Conservation (phyloP, 2,888 invertebrate species). For the Pristionchus japonicus region DNA sequence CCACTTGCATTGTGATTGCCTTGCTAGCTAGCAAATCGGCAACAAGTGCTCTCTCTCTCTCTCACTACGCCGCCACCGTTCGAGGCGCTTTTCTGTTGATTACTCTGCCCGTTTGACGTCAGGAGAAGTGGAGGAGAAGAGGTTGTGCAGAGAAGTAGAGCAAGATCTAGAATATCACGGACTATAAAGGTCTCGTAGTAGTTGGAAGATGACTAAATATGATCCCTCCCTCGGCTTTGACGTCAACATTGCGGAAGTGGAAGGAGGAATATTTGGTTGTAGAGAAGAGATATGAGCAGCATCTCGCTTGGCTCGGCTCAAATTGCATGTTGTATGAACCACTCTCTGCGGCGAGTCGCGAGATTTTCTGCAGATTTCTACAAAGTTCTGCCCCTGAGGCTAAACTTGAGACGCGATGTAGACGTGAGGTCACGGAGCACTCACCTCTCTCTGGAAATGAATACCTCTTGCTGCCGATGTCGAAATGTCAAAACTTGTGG, state of each 20-base stretch:
- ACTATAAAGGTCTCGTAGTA: background rate
- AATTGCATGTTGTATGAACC: constrained; percentile 14
- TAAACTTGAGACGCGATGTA: background rate
- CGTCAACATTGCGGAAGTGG: background rate
- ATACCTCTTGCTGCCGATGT: background rate
- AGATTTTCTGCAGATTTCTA: background rate
- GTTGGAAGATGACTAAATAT: background rate
- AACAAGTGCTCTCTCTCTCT: background rate
- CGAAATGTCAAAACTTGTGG: background rate
- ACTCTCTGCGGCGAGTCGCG: background rate
- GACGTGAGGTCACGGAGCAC: background rate
- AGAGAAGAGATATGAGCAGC: constrained; percentile 1
- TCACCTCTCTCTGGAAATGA: background rate
- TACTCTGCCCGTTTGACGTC: constrained; percentile 17
- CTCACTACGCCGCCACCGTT: background rate
- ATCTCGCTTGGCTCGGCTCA: no score
- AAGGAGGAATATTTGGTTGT: constrained; percentile 1
- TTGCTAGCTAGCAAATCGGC: constrained; percentile 1
- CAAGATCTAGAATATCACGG: background rate
- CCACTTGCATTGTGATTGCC: constrained; percentile 2
- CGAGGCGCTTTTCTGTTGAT: constrained; percentile 21
- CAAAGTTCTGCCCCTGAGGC: background rate
- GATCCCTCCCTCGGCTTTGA: background rate
- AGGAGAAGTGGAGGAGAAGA: background rate
- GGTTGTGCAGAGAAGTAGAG: background rate